Percentiles rank a stretch among this genome's conserved stretches.
Evolutionary conservation across 2,113 vertebrate species (phyloP).

Genomic region (Eudyptes chrysolophus): DNA sequence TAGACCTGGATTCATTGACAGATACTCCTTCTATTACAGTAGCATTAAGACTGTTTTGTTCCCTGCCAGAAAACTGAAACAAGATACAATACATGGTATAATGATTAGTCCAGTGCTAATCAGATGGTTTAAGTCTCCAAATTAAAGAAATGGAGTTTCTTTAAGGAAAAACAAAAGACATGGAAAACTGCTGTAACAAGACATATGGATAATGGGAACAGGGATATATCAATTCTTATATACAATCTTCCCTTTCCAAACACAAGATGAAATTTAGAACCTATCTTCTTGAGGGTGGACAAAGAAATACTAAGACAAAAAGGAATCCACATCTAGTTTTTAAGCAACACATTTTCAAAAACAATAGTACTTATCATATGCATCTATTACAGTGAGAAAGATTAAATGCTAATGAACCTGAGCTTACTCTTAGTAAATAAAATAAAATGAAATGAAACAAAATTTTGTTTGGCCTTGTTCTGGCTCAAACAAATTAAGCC

Average conservation of each 20-base stretch:
- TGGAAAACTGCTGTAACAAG: neutral
- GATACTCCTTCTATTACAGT: neutral
- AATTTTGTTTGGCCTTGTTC: neutral
- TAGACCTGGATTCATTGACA: neutral
- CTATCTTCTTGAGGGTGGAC: neutral
- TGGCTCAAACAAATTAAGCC: neutral
- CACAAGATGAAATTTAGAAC: neutral
- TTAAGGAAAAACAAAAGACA: neutral
- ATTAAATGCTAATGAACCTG: neutral
- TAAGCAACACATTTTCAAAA: neutral
- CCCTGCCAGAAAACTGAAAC: neutral
- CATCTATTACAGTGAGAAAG: neutral
- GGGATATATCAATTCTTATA: neutral
- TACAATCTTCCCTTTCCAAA: neutral
- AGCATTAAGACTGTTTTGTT: neutral
- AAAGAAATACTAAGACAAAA: neutral
- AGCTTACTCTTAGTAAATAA: neutral
- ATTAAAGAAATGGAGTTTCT: neutral
- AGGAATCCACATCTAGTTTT: neutral
- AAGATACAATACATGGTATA: neutral
- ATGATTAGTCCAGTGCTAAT: neutral
- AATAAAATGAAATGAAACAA: neutral
- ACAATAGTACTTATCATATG: neutral
- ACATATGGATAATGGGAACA: neutral
- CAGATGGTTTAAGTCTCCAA: neutral